phyloP scores from a whole-genome alignment of 1,140 invertebrate genomes.

The Drosophila tropicalis region DNA sequence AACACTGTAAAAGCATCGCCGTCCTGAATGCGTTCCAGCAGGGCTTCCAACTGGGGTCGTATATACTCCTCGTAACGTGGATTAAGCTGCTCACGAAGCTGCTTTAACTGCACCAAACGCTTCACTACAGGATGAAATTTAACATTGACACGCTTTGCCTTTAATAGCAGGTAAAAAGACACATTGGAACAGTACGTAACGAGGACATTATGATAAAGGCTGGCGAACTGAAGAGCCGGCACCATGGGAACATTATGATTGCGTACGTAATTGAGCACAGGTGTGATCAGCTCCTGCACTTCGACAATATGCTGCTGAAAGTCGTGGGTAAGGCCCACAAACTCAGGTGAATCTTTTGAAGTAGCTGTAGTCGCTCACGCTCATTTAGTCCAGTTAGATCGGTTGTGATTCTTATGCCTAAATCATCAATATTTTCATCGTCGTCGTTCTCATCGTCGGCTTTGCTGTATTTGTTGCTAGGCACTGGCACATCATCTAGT shows the following conservation, averaged over 20 bases:
- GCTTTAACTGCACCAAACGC: constrained; percentile 90
- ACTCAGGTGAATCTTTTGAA: constrained; percentile 93
- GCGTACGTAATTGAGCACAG: constrained; percentile 87
- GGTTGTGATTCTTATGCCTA: constrained; percentile 73
- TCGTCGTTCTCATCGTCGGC: constrained; percentile 74
- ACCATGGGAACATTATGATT: constrained; percentile 83
- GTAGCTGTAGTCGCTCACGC: constrained; percentile 89
- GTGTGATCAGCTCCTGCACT: constrained; percentile 86
- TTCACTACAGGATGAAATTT: constrained; percentile 94
- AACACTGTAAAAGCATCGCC: constrained; percentile 83
- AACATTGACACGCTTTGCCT: constrained; percentile 88
- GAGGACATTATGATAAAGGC: constrained; percentile 88
- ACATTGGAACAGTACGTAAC: constrained; percentile 94
- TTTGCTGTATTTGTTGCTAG: constrained; percentile 35
- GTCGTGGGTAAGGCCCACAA: constrained; percentile 89
- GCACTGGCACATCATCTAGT: constrained; percentile 84
- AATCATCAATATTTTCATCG: constrained; percentile 85
- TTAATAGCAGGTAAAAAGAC: constrained; percentile 93
- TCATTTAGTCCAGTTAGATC: constrained; percentile 90
- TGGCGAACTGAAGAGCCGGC: constrained; percentile 85
- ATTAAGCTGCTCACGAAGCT: constrained; percentile 89
- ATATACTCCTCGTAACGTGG: constrained; percentile 81
- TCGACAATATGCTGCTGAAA: constrained; percentile 89
- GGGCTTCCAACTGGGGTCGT: constrained; percentile 86
- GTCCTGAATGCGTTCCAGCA: constrained; percentile 84